Evolutionary conservation across 2,888 invertebrate genomes (phyloP).

Genomic region (Melanostoma mellinum): DNA sequence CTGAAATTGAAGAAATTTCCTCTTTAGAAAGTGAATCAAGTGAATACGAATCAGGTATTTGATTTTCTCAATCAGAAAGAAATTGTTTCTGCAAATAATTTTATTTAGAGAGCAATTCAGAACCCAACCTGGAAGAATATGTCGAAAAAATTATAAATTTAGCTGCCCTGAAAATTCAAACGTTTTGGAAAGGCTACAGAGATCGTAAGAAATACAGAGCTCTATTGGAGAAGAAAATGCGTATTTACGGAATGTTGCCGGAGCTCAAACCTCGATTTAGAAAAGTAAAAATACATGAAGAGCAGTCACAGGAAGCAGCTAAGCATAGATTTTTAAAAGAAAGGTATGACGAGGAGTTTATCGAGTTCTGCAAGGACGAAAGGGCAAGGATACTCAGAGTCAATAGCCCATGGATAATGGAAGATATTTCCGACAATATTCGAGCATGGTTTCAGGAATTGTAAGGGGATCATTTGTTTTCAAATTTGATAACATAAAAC

Average conservation of each 20-base stretch:
- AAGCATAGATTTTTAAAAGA: conserved; percentile 62
- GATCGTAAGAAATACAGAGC: conserved; percentile 71
- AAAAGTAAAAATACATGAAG: conserved; percentile 75
- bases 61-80: neutral
- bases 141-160: neutral
- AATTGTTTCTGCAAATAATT: too few species aligned
- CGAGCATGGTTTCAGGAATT: conserved; percentile 88
- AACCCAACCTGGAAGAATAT: neutral
- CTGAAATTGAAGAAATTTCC: conserved; percentile 11
- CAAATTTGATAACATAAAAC: neutral
- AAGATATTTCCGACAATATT: conserved; percentile 89
- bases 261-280: conserved; percentile 79
- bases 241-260: conserved; percentile 80
- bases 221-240: conserved; percentile 76
- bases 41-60: neutral
- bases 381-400: conserved; percentile 82
- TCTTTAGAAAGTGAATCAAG: conserved; percentile 8
- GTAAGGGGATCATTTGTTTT: conserved; percentile 80
- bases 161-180: conserved; percentile 77
- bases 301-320: conserved; percentile 72
- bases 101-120: neutral
- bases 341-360: conserved; percentile 78
- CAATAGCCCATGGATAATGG: conserved; percentile 84
- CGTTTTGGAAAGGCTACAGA: conserved; percentile 76
- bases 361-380: conserved; percentile 81